A percentile compares a stretch with the other conserved stretches of the same genome.
phyloP scores from a whole-genome alignment of 2,113 vertebrate species.

The Dromas ardeola region DNA sequence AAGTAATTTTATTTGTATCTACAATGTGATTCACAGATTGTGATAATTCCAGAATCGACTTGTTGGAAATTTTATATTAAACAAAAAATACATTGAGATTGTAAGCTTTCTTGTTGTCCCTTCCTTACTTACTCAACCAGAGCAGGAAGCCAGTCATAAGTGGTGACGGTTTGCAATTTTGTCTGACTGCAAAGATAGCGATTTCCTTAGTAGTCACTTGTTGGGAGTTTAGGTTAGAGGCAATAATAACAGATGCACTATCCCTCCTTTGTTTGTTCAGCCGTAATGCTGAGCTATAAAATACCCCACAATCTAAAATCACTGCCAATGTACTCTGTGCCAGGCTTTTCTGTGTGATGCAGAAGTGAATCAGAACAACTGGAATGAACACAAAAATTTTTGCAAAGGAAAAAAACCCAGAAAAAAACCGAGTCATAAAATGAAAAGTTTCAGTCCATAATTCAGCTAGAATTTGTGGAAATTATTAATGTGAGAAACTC shows the following conservation, averaged over 20 bases:
- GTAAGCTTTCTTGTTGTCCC: background rate
- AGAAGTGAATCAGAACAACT: background rate
- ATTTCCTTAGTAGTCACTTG: background rate
- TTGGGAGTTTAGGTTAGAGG: background rate
- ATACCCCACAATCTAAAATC: background rate
- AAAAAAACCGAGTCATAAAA: background rate
- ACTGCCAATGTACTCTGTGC: background rate
- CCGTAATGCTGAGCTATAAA: background rate
- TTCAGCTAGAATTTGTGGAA: background rate
- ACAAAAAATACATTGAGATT: background rate
- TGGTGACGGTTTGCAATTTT: background rate
- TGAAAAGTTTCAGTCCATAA: background rate
- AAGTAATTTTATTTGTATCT: conserved; percentile 8
- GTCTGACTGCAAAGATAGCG: background rate
- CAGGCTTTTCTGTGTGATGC: background rate
- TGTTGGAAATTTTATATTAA: background rate
- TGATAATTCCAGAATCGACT: background rate
- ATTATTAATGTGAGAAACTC: background rate
- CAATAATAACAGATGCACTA: background rate
- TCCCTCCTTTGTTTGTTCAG: background rate
- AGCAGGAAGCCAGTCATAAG: background rate
- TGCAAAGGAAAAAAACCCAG: background rate
- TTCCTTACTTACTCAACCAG: background rate
- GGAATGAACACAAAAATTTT: background rate
- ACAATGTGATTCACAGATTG: background rate